Base-by-base conservation (phyloP, 2,888 invertebrate genomes). In the Spialia ferax region DNA sequence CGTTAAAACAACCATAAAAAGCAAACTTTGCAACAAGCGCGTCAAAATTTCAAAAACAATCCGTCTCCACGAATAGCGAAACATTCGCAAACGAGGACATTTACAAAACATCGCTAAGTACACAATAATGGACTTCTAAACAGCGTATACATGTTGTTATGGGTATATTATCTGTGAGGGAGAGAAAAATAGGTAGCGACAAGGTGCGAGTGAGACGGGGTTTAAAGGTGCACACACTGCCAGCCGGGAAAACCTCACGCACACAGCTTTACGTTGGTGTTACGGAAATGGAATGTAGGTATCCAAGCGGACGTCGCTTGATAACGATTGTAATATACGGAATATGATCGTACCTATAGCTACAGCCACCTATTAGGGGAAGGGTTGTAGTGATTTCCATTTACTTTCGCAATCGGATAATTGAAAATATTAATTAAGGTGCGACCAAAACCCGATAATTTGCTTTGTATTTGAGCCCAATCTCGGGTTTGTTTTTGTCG, bases 111-210 rank as follows among this genome's bases (percentile, higher is more conserved):
- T 78, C 75, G 79, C 80, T 85, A 83, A 86, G 80, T 82, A 85
- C 80, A 85, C 82, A 82, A 85, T 89, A 88, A 89, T 89, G 83
- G 86, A 85, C 85, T 83, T 80, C 77, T 78, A 79, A 81, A 82
- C 82, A 82, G 78, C 77, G 42, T 61, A 76, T 75, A 75, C 75
- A 80, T 76, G 75, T 74, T 78, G 69, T 57, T 60, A 60, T 60
- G 66, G 66, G 45, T 61, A 54, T 67, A 55, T 52, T 38, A 61
- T 61, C 61, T 56, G 61, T 48, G 61, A 48, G 6, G 85, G 80
- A 71, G 74, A 65, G 77, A 76, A 63, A 59, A 35, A 63, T 52
- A 42, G 38, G 67, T 38, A 68, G 55, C 32, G 48, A 11, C 57
- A 57, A 26, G 45, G 71, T 29, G 69, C 35, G 70, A 74, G 70